phyloP scores from a whole-genome alignment of 2,888 invertebrate genomes.

The Prosopocoilus inquinatus region DNA sequence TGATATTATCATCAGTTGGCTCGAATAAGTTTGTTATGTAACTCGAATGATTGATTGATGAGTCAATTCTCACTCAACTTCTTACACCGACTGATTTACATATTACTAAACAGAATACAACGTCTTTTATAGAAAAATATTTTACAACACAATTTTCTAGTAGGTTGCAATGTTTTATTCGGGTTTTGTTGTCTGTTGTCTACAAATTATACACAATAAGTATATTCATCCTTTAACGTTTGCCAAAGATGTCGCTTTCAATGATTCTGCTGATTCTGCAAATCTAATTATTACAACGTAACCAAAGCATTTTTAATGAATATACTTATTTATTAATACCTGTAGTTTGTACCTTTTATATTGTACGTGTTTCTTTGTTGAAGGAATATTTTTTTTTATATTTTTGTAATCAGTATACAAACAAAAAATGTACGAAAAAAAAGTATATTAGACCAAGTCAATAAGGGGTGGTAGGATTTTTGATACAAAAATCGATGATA shows the following conservation, averaged over 20 bases:
- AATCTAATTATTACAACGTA: background rate
- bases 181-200: background rate
- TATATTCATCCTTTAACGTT: background rate
- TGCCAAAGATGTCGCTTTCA: background rate
- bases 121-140: conserved; percentile 2
- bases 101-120: background rate
- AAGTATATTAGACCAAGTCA: background rate
- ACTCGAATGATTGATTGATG: no score
- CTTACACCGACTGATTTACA: conserved; percentile 2
- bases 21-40: background rate
- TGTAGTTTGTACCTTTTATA: background rate
- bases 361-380: background rate
- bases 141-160: conserved; percentile 4
- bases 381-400: background rate
- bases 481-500: conserved; percentile 19
- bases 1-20: background rate
- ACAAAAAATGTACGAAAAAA: background rate
- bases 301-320: background rate
- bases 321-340: background rate
- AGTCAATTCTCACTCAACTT: background rate
- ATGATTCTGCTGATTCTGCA: background rate
- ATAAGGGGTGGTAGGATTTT: conserved; percentile 7
- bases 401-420: background rate
- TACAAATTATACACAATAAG: background rate
- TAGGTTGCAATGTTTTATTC: no score